Percentiles rank a stretch among this genome's conserved stretches.
phyloP scores from a whole-genome alignment of 1,140 invertebrate genomes.

The Eriosoma lanigerum region DNA sequence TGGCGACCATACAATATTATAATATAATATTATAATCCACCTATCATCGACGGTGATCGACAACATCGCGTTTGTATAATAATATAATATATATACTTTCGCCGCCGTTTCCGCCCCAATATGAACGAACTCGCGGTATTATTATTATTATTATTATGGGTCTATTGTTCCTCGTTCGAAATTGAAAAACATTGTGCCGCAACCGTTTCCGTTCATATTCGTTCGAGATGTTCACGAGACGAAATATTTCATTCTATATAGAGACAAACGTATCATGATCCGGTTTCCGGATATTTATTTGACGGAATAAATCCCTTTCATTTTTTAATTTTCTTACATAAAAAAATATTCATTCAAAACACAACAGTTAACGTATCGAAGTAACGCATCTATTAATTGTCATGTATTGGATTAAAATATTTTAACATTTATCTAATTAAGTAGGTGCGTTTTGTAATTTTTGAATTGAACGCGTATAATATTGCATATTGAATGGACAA shows the following conservation, averaged over 20 bases:
- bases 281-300: no score
- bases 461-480: no score
- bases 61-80: not conserved
- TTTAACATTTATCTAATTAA: no score
- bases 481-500: no score
- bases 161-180: not conserved
- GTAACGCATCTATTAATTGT: no score
- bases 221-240: not conserved
- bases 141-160: no score
- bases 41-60: not conserved
- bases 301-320: no score
- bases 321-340: no score
- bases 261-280: not conserved
- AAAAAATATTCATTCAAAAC: no score
- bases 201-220: not conserved
- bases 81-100: not conserved
- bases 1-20: not conserved
- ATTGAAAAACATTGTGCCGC: not conserved
- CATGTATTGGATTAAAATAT: no score
- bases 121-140: not conserved
- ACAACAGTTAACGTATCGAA: no score
- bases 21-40: not conserved
- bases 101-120: slow-evolving; percentile 11
- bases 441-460: no score
- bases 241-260: not conserved